These are phyloP conservation scores for Micromys minutus DNA, from an alignment of 2,113 vertebrate genomes.

Conservation along the genomic window DNA sequence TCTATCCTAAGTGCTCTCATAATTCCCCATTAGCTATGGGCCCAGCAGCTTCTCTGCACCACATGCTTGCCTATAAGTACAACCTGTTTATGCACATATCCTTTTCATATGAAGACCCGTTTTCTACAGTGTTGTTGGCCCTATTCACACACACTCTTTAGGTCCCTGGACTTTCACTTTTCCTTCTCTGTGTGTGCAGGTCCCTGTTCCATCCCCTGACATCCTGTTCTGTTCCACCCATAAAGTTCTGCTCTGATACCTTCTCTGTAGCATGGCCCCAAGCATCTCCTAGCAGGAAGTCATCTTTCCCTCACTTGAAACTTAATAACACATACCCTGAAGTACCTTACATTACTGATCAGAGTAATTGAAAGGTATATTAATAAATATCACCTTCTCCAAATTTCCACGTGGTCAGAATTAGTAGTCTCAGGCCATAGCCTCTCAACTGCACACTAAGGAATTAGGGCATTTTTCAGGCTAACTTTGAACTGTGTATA, in stretches of 20 bases:
- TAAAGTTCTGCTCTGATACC: neutral
- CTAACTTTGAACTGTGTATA: constrained; percentile 26
- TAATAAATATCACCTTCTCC: neutral
- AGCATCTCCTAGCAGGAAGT: neutral
- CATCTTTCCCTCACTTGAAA: neutral
- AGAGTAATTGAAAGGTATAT: neutral
- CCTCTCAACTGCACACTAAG: neutral
- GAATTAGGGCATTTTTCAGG: neutral
- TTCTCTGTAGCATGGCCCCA: neutral
- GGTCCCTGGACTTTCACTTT: neutral
- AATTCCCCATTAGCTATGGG: neutral
- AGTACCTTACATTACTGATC: neutral
- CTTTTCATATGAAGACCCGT: neutral
- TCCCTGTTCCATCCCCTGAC: neutral
- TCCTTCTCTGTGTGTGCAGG: neutral
- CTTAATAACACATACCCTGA: neutral
- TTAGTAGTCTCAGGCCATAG: neutral
- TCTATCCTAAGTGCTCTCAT: neutral
- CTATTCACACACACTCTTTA: neutral
- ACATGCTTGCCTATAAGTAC: neutral
- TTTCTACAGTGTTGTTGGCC: neutral
- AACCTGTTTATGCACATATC: neutral
- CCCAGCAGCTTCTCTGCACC: neutral
- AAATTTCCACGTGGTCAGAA: neutral
- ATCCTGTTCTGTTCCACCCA: neutral